Conservation (phyloP, 2,888 invertebrate genomes). For the Eupeodes latifasciatus region DNA sequence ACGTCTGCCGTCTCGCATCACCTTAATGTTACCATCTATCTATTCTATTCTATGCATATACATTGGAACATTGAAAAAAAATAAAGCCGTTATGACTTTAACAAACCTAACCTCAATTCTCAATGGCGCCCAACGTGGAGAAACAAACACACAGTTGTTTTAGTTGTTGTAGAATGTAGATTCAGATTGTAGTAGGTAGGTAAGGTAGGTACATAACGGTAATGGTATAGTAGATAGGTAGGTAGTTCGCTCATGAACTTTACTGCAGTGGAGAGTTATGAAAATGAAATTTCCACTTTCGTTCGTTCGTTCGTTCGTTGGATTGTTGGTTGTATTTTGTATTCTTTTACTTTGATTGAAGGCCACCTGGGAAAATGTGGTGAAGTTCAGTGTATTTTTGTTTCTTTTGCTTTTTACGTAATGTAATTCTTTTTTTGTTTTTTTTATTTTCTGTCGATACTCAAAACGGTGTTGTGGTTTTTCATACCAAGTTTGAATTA, state of each 20-base stretch:
- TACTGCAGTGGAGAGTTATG: slow-evolving; percentile 75
- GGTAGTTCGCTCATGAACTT: slow-evolving; percentile 65
- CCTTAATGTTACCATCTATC: slow-evolving; percentile 20
- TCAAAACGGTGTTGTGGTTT: slow-evolving; percentile 30
- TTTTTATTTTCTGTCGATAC: slow-evolving; percentile 1
- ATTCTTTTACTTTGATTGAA: slow-evolving; percentile 55
- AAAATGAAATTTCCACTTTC: slow-evolving; percentile 76
- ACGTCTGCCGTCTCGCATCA: slow-evolving; percentile 26
- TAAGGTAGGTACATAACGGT: slow-evolving; percentile 22
- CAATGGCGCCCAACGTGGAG: slow-evolving; percentile 60
- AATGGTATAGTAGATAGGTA: neutral
- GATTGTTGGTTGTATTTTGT: slow-evolving; percentile 21
- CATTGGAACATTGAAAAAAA: neutral
- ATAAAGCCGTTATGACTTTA: slow-evolving; percentile 45
- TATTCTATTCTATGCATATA: neutral
- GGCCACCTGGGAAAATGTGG: slow-evolving; percentile 55
- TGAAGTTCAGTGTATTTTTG: slow-evolving; percentile 34
- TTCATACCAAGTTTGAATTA: neutral
- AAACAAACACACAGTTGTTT: slow-evolving; percentile 49
- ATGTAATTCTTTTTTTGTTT: slow-evolving; percentile 20
- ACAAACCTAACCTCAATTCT: slow-evolving; percentile 70
- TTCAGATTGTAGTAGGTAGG: neutral
- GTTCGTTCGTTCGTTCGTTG: slow-evolving; percentile 33
- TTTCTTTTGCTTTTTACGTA: slow-evolving; percentile 22
- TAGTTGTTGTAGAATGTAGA: no score